A percentile compares a stretch with the other conserved stretches of the same genome.
These are phyloP conservation scores for Lasioglossum marginatum DNA, from an alignment of 2,888 invertebrate species.

Conservation along the genomic window DNA sequence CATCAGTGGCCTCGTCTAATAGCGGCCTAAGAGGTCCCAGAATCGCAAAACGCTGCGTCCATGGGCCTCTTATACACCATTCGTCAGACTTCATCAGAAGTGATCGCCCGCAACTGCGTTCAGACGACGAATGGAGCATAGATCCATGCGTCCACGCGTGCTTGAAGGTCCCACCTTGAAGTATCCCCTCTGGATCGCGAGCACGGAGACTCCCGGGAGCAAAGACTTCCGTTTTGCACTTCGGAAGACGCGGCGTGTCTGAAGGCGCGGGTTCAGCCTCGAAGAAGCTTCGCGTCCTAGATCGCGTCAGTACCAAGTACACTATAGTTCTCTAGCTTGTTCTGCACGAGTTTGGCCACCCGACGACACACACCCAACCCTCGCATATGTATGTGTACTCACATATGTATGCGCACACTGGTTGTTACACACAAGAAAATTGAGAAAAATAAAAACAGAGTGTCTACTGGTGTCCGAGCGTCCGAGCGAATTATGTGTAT, in stretches of 20 bases:
- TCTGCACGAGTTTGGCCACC: slow-evolving; percentile 38
- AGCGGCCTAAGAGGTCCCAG: too few species aligned
- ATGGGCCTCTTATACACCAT: too few species aligned
- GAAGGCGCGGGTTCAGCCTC: neutral
- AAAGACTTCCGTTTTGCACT: neutral
- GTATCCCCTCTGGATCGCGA: neutral
- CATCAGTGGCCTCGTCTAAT: too few species aligned
- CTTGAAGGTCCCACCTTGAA: too few species aligned
- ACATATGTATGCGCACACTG: slow-evolving; percentile 35
- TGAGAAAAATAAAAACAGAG: slow-evolving; percentile 44
- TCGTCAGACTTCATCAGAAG: too few species aligned
- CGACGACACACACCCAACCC: slow-evolving; percentile 6
- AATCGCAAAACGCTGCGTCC: too few species aligned
- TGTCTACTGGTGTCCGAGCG: slow-evolving; percentile 57
- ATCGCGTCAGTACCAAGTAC: neutral
- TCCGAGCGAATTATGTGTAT: slow-evolving; percentile 12
- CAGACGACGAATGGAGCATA: too few species aligned
- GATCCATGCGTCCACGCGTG: too few species aligned
- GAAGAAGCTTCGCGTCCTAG: neutral
- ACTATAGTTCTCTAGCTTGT: neutral
- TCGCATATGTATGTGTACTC: slow-evolving; percentile 25
- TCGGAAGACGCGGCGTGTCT: neutral
- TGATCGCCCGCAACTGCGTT: too few species aligned
- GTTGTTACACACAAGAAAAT: slow-evolving; percentile 49
- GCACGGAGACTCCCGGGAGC: neutral